Evolutionary conservation across 2,888 invertebrate genomes (phyloP).

Genomic region (Drosophila maculinotata): DNA sequence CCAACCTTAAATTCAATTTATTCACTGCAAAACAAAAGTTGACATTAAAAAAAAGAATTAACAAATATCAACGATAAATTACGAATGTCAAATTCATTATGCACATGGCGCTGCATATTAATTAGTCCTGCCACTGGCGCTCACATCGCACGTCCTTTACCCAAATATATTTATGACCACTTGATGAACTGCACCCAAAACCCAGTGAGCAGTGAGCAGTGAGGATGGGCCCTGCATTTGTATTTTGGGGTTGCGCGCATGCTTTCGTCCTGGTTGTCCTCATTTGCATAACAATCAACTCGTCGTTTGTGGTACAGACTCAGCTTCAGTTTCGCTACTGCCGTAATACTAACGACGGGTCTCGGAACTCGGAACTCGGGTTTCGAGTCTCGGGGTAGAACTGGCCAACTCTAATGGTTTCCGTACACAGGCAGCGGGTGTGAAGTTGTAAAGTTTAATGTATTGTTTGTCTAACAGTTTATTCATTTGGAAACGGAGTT

Average conservation of each 20-base stretch:
- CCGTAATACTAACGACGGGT: slow-evolving; percentile 22
- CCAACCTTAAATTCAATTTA: slow-evolving; percentile 57
- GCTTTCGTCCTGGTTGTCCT: slow-evolving; percentile 70
- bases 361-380: neutral
- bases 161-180: slow-evolving; percentile 75
- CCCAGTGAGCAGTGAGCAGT: slow-evolving; percentile 1
- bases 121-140: slow-evolving; percentile 64
- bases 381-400: slow-evolving; percentile 27
- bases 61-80: slow-evolving; percentile 82
- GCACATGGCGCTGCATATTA: slow-evolving; percentile 81
- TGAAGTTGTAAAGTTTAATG: slow-evolving; percentile 82
- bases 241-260: slow-evolving; percentile 46
- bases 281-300: slow-evolving; percentile 83
- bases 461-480: slow-evolving; percentile 79
- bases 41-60: slow-evolving; percentile 39
- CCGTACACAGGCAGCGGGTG: slow-evolving; percentile 72
- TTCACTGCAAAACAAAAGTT: slow-evolving; percentile 34
- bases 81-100: slow-evolving; percentile 83
- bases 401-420: slow-evolving; percentile 67
- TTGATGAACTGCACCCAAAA: slow-evolving; percentile 80
- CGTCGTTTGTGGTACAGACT: slow-evolving; percentile 75
- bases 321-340: slow-evolving; percentile 36
- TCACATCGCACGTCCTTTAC: slow-evolving; percentile 41
- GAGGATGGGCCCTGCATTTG: neutral
- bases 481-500: slow-evolving; percentile 77